Conservation (phyloP, 2,888 invertebrate genomes). For the Platynereis dumerilii region DNA sequence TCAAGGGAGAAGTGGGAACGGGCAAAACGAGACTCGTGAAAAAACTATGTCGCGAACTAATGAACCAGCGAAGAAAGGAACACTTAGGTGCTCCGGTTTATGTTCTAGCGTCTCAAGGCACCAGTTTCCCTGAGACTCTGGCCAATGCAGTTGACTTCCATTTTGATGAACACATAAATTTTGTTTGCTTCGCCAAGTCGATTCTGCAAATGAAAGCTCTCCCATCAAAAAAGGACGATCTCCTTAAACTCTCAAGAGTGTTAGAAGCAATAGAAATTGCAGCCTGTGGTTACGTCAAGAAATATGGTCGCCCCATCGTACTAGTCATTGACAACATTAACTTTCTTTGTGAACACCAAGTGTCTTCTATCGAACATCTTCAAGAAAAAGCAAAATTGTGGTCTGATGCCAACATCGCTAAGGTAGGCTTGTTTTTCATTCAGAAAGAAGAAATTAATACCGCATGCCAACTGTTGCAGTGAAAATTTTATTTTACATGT, state of each 20-base stretch:
- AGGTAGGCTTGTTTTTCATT: no score
- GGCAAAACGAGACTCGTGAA: constrained; percentile 37
- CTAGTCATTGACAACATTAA: constrained; percentile 38
- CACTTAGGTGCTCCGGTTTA: constrained; percentile 38
- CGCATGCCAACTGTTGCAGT: no score
- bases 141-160: constrained; percentile 35
- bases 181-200: constrained; percentile 31
- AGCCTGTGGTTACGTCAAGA: constrained; percentile 27
- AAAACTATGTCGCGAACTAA: constrained; percentile 28
- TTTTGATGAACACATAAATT: constrained; percentile 41
- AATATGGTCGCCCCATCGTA: constrained; percentile 31
- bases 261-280: constrained; percentile 40
- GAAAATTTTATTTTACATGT: no score
- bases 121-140: constrained; percentile 36
- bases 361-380: constrained; percentile 12
- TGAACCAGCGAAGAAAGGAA: not conserved
- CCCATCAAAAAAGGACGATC: constrained; percentile 34
- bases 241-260: constrained; percentile 26
- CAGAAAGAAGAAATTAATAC: no score
- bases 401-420: constrained; percentile 40
- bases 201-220: constrained; percentile 34
- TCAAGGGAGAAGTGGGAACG: constrained; percentile 37
- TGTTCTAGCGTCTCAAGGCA: constrained; percentile 34
- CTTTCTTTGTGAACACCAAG: constrained; percentile 20
- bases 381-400: constrained; percentile 43